These are phyloP conservation scores for Alectoris magna DNA, from an alignment of 2,797 vertebrate species.

Conservation along the genomic window DNA sequence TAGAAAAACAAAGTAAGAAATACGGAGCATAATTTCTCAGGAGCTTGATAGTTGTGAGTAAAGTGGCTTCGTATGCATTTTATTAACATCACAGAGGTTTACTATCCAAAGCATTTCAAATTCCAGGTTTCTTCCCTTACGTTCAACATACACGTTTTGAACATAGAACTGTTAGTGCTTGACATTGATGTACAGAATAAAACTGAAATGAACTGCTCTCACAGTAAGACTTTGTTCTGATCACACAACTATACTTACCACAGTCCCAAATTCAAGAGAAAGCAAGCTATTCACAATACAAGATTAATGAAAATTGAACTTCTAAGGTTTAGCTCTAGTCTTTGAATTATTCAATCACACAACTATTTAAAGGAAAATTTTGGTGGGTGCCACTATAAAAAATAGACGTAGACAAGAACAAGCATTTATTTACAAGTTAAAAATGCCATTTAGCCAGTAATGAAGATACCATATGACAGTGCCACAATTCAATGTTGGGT, in stretches of 20 bases:
- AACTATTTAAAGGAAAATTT: neutral
- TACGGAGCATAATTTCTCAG: neutral
- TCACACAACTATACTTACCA: neutral
- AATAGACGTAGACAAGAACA: neutral
- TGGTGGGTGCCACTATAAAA: neutral
- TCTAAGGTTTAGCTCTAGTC: neutral
- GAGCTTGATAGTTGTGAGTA: neutral
- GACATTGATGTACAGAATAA: neutral
- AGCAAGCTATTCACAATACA: neutral
- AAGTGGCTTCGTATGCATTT: neutral
- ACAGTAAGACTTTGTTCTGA: neutral
- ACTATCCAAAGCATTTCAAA: neutral
- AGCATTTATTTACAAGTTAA: neutral
- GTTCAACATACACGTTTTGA: neutral
- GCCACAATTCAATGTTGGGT: neutral
- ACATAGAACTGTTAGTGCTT: neutral
- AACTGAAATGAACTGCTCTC: neutral
- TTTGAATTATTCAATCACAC: neutral
- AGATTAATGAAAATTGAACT: neutral
- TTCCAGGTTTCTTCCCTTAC: neutral
- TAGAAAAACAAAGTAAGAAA: conserved; percentile 28
- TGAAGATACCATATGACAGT: neutral
- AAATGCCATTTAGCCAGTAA: neutral
- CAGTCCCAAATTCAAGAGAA: neutral
- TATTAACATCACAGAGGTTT: neutral